Evolutionary conservation across 2,888 invertebrate genomes (phyloP), one percentile per base, ranked within the genome.

Genomic region (Geotrupes spiniger): DNA sequence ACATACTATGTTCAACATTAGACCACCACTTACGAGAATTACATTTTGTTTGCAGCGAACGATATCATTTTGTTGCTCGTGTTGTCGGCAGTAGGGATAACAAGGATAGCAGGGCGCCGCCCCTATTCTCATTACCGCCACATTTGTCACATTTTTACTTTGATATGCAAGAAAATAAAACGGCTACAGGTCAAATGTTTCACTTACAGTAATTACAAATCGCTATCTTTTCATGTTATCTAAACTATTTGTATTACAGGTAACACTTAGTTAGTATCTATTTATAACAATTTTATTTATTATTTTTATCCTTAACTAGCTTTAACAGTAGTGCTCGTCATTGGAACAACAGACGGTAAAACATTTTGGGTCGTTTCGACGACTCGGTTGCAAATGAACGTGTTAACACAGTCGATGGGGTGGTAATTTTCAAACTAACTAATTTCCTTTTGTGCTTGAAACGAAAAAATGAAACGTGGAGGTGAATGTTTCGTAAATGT

Each of bases 171-270:
- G 40, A 46, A 46, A 46, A 40, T 40, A 46, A 33, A 40, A 29
- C 11, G 21, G 31, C 49, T 44, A 43, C 43, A 43, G 31, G 44
- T 44, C 38, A 36, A 49, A 39, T 39, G 36, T 33, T 37, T 41
- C 25, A 42, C 42, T 49, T 49, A 43, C 38, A 31, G 26, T 36
- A 33, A 49, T 61, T 60, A 59, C 53, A 60, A 61, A 59, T 53
- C 47, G 52, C 49, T 58, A 61, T 51, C 45, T 49, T 42, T 44
- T 42, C 36, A 21, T 21, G 11, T 48, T 76, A 76, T 79, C 78
- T 55, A 55, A 46, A 46, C 50, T 79, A 79, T 72, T 71, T 71
- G 68, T 71, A 71, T 67, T 72, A 73, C 71, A 72, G 66, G 69
- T 72, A 74, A 73, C 73, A 73, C 70, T 73, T 73, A 72, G 64